Conservation (phyloP, 2,888 invertebrate genomes). For the Marasmarcha lunaedactyla region DNA sequence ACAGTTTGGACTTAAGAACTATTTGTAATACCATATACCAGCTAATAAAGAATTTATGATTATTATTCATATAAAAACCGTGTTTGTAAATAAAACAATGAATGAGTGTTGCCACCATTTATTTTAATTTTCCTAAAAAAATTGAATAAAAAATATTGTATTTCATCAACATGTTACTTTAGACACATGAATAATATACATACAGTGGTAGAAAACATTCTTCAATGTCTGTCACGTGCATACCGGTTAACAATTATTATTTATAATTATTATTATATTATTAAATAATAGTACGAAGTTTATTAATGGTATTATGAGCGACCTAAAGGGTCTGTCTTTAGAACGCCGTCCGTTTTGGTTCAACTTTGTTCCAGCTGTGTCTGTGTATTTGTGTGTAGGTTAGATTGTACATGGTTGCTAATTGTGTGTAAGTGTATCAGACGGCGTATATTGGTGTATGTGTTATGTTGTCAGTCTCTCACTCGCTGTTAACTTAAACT, state of each 20-base stretch:
- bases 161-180: slow-evolving; percentile 65
- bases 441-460: slow-evolving; percentile 17
- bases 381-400: too few relatives aligned
- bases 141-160: slow-evolving; percentile 71
- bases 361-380: too few relatives aligned
- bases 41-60: too few relatives aligned
- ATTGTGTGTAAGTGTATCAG: slow-evolving; percentile 13
- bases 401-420: not conserved
- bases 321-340: not conserved
- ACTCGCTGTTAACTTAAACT: slow-evolving; percentile 60
- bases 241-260: slow-evolving; percentile 26
- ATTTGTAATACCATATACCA: too few relatives aligned
- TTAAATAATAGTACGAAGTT: not conserved
- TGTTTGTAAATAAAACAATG: slow-evolving; percentile 24
- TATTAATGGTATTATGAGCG: not conserved
- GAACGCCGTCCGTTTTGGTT: not conserved
- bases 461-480: slow-evolving; percentile 55
- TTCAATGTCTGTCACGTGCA: slow-evolving; percentile 27
- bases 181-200: slow-evolving; percentile 65
- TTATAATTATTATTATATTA: slow-evolving; percentile 20
- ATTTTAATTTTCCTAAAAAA: slow-evolving; percentile 68
- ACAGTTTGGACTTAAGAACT: too few relatives aligned
- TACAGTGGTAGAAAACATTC: slow-evolving; percentile 58
- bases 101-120: slow-evolving; percentile 60
- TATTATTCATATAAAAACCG: too few relatives aligned